phyloP scores from a whole-genome alignment of 2,888 invertebrate species.

The Hofmannophila pseudospretella region DNA sequence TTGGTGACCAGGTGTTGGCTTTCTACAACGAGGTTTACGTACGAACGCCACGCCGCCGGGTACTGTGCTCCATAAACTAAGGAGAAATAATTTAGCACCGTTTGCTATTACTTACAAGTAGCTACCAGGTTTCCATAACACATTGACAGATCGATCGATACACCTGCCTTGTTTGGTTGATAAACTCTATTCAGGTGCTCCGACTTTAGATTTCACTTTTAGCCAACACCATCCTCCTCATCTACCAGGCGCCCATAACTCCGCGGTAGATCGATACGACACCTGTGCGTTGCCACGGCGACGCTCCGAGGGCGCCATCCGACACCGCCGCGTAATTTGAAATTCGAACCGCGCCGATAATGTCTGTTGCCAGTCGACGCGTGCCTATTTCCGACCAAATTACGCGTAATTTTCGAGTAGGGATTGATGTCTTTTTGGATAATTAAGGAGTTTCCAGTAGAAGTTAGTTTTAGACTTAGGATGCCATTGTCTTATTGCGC shows the following conservation, averaged over 20 bases:
- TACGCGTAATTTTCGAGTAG: constrained; percentile 54
- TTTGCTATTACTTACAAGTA: too few species aligned
- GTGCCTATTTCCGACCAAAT: constrained; percentile 52
- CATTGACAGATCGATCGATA: too few species aligned
- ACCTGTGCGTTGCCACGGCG: constrained; percentile 70
- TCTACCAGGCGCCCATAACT: constrained; percentile 38
- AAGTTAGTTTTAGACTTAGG: background rate
- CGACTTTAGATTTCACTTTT: too few species aligned
- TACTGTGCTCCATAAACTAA: too few species aligned
- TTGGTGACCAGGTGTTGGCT: too few species aligned
- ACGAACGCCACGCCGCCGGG: too few species aligned
- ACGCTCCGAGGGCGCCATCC: constrained; percentile 65
- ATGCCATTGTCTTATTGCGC: too few species aligned
- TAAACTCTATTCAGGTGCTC: too few species aligned
- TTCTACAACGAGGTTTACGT: too few species aligned
- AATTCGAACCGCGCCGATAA: constrained; percentile 72
- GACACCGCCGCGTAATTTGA: constrained; percentile 75
- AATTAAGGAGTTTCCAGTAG: constrained; percentile 28
- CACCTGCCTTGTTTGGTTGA: too few species aligned
- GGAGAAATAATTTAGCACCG: too few species aligned
- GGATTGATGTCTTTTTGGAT: constrained; percentile 37
- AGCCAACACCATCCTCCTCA: background rate
- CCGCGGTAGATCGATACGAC: constrained; percentile 60
- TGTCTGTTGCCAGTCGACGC: constrained; percentile 58
- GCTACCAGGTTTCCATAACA: too few species aligned